Evolutionary conservation across 2,797 vertebrate species (phyloP).

Genomic region (Gymnothorax reevesii): DNA sequence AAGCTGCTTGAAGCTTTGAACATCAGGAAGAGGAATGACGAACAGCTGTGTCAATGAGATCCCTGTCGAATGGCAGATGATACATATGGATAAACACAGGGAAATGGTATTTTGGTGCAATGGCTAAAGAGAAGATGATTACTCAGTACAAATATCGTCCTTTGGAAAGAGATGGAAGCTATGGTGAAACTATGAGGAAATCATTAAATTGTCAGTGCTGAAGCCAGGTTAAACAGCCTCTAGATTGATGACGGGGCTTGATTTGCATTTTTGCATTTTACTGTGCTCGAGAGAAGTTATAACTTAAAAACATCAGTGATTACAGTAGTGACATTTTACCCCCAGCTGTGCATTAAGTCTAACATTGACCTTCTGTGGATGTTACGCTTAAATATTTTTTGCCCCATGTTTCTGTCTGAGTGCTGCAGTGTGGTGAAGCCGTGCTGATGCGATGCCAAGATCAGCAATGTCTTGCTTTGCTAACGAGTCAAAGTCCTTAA

Average conservation of each 20-base stretch:
- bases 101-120: background rate
- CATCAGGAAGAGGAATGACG: background rate
- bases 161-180: background rate
- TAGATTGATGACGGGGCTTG: background rate
- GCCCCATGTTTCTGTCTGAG: conserved; percentile 25
- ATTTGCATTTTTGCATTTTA: background rate
- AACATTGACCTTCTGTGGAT: background rate
- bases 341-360: background rate
- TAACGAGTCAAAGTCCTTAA: background rate
- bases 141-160: background rate
- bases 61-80: background rate
- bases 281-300: background rate
- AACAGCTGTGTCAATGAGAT: conserved; percentile 11
- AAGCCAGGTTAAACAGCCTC: background rate
- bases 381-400: conserved; percentile 8
- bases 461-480: conserved; percentile 11
- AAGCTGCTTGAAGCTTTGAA: conserved; percentile 10
- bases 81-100: background rate
- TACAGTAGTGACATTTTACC: background rate
- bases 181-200: background rate
- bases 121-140: background rate
- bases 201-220: background rate
- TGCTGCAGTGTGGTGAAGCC: conserved; percentile 1
- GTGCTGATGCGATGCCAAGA: conserved; percentile 13
- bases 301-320: background rate